Conservation (phyloP, 2,888 invertebrate genomes). For the Neoascia interrupta region DNA sequence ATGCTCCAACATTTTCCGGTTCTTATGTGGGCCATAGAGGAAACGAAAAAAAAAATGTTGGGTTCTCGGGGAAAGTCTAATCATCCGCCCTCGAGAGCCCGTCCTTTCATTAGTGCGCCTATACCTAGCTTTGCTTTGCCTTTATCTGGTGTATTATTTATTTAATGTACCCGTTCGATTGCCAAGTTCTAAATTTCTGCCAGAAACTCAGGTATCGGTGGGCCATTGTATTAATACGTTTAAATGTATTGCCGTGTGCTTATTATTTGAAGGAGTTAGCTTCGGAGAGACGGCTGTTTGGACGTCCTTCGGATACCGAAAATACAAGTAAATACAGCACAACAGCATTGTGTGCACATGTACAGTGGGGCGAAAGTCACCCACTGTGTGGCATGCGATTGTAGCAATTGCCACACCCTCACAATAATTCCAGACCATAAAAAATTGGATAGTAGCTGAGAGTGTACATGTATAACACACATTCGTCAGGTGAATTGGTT, state of each 20-base stretch:
- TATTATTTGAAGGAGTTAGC: conserved; percentile 28
- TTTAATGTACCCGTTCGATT: conserved; percentile 64
- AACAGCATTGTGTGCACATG: conserved; percentile 18
- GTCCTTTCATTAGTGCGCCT: conserved; percentile 33
- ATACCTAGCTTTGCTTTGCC: conserved; percentile 42
- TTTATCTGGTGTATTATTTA: conserved; percentile 66
- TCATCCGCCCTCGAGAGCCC: conserved; percentile 38
- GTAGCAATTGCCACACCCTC: conserved; percentile 28
- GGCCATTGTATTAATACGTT: conserved; percentile 28
- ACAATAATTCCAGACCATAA: conserved; percentile 13
- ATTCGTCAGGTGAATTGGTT: too few species aligned
- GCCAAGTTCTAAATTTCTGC: conserved; percentile 63
- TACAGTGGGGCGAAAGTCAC: conserved; percentile 10
- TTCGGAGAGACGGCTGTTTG: too few species aligned
- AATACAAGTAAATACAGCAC: conserved; percentile 38
- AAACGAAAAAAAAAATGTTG: conserved; percentile 17
- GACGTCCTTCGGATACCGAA: conserved; percentile 40
- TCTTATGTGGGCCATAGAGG: conserved; percentile 33
- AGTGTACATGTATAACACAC: too few species aligned
- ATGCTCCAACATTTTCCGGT: conserved; percentile 9
- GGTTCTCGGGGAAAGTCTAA: conserved; percentile 42
- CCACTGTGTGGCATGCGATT: conserved; percentile 7
- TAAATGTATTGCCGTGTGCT: conserved; percentile 33
- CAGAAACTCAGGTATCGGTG: conserved; percentile 51
- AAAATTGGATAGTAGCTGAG: conserved; percentile 16